Conservation (phyloP, 2,797 vertebrate species). For the Geotrypetes seraphini region DNA sequence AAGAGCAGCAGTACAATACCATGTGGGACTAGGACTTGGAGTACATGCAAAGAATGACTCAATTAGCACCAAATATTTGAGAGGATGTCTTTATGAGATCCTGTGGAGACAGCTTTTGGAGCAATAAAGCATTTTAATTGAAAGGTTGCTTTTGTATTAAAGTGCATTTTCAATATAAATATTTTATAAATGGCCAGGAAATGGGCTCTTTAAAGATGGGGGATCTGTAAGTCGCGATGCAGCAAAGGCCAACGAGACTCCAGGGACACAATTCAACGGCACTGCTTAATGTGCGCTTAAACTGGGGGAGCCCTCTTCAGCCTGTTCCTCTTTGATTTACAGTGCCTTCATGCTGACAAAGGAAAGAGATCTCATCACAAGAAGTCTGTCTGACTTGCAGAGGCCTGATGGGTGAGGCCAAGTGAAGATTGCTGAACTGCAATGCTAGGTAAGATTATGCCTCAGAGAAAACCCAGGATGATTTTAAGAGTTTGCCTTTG, state of each 20-base stretch:
- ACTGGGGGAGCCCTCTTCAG: not conserved
- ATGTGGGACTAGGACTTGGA: too few relatives aligned
- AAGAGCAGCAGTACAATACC: too few relatives aligned
- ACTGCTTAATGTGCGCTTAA: not conserved
- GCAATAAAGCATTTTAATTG: slow-evolving; percentile 35
- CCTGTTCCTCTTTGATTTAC: not conserved
- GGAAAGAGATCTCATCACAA: too few relatives aligned
- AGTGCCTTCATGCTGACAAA: slow-evolving; percentile 3
- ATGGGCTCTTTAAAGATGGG: slow-evolving; percentile 3
- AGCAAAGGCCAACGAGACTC: slow-evolving; percentile 9
- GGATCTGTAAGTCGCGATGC: not conserved
- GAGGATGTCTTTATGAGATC: not conserved
- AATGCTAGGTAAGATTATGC: too few relatives aligned
- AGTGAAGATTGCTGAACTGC: too few relatives aligned
- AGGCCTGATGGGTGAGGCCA: too few relatives aligned
- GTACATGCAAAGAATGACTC: slow-evolving; percentile 4
- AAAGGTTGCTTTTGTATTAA: slow-evolving; percentile 9
- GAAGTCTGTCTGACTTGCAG: too few relatives aligned
- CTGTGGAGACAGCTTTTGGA: slow-evolving; percentile 1
- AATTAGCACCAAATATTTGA: slow-evolving; percentile 10
- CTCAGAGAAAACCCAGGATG: too few relatives aligned
- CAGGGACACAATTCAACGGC: slow-evolving; percentile 15
- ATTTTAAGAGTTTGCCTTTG: too few relatives aligned
- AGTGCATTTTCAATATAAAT: slow-evolving; percentile 29
- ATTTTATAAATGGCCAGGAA: slow-evolving; percentile 16